Evolutionary conservation across 2,888 invertebrate genomes (phyloP).

Genomic region (Agonopterix alstromeriana): DNA sequence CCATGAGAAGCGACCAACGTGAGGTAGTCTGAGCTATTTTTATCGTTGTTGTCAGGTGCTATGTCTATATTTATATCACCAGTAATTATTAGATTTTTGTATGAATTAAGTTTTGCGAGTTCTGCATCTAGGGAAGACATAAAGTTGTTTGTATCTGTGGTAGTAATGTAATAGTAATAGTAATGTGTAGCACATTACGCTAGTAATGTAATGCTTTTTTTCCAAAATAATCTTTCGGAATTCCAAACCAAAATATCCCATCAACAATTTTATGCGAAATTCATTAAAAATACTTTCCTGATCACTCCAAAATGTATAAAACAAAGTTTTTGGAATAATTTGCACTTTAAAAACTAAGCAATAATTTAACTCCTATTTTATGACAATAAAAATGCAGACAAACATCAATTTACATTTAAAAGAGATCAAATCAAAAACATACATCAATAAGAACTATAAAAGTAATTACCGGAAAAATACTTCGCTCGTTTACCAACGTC

Average conservation of each 20-base stretch:
- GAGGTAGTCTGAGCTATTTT: too few relatives aligned
- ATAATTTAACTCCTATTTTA: slow-evolving; percentile 5
- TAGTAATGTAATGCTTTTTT: too few relatives aligned
- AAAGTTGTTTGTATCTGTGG: too few relatives aligned
- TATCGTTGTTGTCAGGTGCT: too few relatives aligned
- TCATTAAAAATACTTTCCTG: background rate
- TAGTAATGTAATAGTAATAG: too few relatives aligned
- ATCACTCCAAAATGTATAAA: background rate
- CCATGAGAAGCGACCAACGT: too few relatives aligned
- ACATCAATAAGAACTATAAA: slow-evolving; percentile 4
- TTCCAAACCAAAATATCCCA: background rate
- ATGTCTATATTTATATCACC: too few relatives aligned
- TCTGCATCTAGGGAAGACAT: too few relatives aligned
- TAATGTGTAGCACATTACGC: too few relatives aligned
- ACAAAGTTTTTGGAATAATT: slow-evolving; percentile 3
- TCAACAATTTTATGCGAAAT: background rate
- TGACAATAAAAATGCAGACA: slow-evolving; percentile 1
- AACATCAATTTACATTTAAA: slow-evolving; percentile 12
- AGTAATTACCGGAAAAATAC: slow-evolving; percentile 2
- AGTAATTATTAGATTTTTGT: too few relatives aligned
- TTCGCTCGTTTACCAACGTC: background rate
- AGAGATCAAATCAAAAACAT: slow-evolving; percentile 33
- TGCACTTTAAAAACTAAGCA: slow-evolving; percentile 2
- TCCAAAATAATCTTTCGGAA: too few relatives aligned
- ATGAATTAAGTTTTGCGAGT: too few relatives aligned